These are phyloP conservation scores for Dendrolimus punctatus DNA, from an alignment of 1,140 invertebrate genomes.

Conservation along the genomic window DNA sequence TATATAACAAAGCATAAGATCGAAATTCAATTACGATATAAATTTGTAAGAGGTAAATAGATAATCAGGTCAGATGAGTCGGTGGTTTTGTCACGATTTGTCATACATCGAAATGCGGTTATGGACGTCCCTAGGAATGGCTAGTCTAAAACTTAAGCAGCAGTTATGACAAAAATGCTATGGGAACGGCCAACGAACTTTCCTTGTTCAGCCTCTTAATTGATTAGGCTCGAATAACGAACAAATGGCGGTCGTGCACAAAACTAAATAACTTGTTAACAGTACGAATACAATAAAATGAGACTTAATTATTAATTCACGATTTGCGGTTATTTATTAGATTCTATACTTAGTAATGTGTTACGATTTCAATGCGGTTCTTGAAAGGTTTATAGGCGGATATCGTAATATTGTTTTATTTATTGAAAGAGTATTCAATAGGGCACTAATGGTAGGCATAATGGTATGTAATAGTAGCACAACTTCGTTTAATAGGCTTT, in stretches of 20 bases:
- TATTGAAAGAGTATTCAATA: no score
- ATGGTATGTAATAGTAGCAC: no score
- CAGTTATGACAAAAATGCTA: constrained; percentile 55
- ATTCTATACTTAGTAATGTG: background rate
- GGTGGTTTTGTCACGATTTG: constrained; percentile 68
- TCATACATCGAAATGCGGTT: constrained; percentile 59
- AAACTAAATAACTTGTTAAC: constrained; percentile 21
- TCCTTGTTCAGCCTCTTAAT: constrained; percentile 28
- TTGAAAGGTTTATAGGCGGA: no score
- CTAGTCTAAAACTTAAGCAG: constrained; percentile 30
- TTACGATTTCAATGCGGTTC: no score
- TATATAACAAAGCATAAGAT: constrained; percentile 20
- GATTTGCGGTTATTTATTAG: constrained; percentile 12
- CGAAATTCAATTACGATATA: background rate
- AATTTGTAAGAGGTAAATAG: constrained; percentile 1
- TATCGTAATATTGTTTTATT: no score
- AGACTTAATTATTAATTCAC: constrained; percentile 21
- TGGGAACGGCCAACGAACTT: constrained; percentile 36
- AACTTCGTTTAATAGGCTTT: no score
- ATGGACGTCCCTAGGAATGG: constrained; percentile 28
- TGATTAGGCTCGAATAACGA: constrained; percentile 24
- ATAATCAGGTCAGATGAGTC: constrained; percentile 47
- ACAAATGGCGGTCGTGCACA: constrained; percentile 28
- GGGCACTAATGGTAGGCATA: no score
- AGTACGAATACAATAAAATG: constrained; percentile 13